Evolutionary conservation across 2,888 invertebrate species (phyloP).

Genomic region (Allophyes oxyacanthae): DNA sequence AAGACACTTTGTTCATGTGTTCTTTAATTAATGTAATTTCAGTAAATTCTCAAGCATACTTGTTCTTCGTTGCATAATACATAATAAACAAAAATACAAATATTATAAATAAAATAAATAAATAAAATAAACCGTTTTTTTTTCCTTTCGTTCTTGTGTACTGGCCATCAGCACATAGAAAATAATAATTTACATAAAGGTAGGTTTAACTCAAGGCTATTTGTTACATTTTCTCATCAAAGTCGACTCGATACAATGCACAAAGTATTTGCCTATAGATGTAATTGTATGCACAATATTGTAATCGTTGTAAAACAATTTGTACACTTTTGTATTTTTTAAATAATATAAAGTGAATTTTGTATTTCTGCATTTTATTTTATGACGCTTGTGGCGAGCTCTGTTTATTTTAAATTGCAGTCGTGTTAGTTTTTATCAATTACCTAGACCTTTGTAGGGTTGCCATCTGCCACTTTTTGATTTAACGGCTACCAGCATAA

Average conservation of each 20-base stretch:
- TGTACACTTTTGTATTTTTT: slow-evolving; percentile 85
- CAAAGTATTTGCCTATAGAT: slow-evolving; percentile 65
- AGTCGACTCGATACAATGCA: slow-evolving; percentile 52
- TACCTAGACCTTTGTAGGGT: too few species aligned
- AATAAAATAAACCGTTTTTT: too few species aligned
- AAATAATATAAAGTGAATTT: slow-evolving; percentile 79
- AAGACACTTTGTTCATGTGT: too few species aligned
- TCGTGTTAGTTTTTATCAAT: too few species aligned
- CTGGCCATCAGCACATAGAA: slow-evolving; percentile 12
- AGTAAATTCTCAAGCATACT: too few species aligned
- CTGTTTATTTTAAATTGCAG: slow-evolving; percentile 1
- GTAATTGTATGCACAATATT: slow-evolving; percentile 72
- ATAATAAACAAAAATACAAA: too few species aligned
- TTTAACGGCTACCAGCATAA: too few species aligned
- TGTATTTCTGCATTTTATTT: slow-evolving; percentile 52
- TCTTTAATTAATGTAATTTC: too few species aligned
- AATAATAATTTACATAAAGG: slow-evolving; percentile 13
- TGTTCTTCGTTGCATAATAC: too few species aligned
- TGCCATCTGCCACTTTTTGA: too few species aligned
- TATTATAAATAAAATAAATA: too few species aligned
- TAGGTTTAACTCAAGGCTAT: slow-evolving; percentile 23
- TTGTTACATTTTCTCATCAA: slow-evolving; percentile 19
- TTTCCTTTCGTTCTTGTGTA: too few species aligned
- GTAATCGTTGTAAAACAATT: slow-evolving; percentile 71
- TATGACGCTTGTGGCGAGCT: slow-evolving; percentile 13